Percentiles rank a stretch among this genome's conserved stretches.
Evolutionary conservation across 2,797 vertebrate species (phyloP).

Genomic region (Aratinga solstitialis): DNA sequence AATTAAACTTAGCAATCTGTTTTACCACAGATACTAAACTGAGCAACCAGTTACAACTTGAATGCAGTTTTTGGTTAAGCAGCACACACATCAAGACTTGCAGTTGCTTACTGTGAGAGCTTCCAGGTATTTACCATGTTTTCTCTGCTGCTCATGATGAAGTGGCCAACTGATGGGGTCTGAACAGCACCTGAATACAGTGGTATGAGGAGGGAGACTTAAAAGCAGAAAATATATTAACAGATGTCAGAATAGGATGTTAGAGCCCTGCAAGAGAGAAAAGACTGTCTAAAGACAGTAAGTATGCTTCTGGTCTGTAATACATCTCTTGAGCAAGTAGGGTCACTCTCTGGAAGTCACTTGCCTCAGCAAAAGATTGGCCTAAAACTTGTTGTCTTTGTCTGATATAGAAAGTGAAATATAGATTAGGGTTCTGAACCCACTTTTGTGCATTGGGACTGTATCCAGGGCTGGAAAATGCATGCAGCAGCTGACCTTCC

Average conservation of each 20-base stretch:
- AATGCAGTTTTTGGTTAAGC: slow-evolving; percentile 14
- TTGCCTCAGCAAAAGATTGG: slow-evolving; percentile 26
- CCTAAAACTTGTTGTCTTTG: background rate
- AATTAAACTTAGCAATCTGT: slow-evolving; percentile 5
- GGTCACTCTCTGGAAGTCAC: background rate
- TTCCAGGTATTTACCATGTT: background rate
- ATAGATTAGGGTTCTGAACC: slow-evolving; percentile 35
- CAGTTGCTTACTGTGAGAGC: background rate
- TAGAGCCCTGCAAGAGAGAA: background rate
- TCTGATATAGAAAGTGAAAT: slow-evolving; percentile 3
- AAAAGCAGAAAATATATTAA: background rate
- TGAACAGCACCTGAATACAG: background rate
- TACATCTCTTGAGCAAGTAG: background rate
- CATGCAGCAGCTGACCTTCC: slow-evolving; percentile 24
- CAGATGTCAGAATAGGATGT: background rate
- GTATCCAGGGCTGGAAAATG: background rate
- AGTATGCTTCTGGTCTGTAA: background rate
- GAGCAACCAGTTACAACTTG: slow-evolving; percentile 46
- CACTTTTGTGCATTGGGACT: background rate
- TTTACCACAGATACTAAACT: background rate
- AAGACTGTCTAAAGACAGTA: background rate
- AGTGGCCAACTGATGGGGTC: background rate
- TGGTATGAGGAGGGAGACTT: background rate
- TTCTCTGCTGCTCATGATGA: accelerated
- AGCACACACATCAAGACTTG: background rate